Evolutionary conservation across 2,797 vertebrate genomes (phyloP).

Genomic region (Neostethus bicornis): DNA sequence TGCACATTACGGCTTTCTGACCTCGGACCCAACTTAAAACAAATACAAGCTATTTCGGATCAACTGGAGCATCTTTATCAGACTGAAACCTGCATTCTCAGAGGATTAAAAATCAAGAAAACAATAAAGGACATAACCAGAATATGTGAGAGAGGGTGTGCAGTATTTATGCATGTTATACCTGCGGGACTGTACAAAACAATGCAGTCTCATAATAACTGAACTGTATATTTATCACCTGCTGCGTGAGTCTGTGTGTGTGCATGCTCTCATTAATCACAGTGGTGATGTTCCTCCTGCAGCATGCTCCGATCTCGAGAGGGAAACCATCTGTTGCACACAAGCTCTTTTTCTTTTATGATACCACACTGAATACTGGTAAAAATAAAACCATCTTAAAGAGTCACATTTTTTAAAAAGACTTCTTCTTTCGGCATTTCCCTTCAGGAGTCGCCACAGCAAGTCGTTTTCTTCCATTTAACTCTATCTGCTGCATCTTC

Average conservation of each 20-base stretch:
- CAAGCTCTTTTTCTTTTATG: conserved; percentile 23
- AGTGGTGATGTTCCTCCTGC: conserved; percentile 28
- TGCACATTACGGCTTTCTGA: neutral
- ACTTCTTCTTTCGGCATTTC: too few species aligned
- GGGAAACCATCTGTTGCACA: conserved; percentile 55
- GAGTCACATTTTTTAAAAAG: neutral
- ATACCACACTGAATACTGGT: conserved; percentile 15
- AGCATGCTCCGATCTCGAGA: conserved; percentile 42
- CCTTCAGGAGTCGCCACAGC: too few species aligned
- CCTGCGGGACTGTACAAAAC: conserved; percentile 59
- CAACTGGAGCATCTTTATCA: conserved; percentile 1
- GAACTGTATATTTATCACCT: conserved; percentile 63
- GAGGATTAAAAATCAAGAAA: conserved; percentile 18
- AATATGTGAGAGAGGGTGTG: conserved; percentile 2
- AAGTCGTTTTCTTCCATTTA: too few species aligned
- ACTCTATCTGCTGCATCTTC: too few species aligned
- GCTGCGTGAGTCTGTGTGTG: conserved; percentile 26
- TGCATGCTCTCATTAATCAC: conserved; percentile 60
- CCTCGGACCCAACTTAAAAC: conserved; percentile 4
- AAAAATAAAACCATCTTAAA: neutral
- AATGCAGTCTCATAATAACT: conserved; percentile 57
- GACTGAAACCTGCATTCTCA: conserved; percentile 7
- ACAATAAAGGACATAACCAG: conserved; percentile 15
- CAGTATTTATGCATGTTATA: conserved; percentile 37
- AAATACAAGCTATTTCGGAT: neutral